These are phyloP conservation scores for Heliocidaris tuberculata DNA, from an alignment of 35 echinoderm and acorn worm genomes.

Conservation along the genomic window DNA sequence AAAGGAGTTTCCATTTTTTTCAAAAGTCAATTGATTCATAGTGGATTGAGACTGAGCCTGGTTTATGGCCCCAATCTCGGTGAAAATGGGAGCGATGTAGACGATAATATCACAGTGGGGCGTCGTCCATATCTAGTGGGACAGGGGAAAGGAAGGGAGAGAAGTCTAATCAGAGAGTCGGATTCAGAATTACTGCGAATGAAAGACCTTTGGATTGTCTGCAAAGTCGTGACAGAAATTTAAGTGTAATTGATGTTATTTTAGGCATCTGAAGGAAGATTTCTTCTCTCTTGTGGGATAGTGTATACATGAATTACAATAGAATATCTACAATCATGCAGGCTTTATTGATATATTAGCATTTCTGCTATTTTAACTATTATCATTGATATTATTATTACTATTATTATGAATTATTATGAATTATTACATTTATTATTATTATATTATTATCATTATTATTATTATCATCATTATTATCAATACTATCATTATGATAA, in stretches of 20 bases:
- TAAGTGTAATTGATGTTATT: not conserved
- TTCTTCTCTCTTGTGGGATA: not conserved
- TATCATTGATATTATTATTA: too few species aligned
- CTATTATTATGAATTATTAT: too few species aligned
- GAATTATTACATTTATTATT: too few species aligned
- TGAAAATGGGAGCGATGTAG: not conserved
- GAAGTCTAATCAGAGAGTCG: not conserved
- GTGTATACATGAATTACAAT: not conserved
- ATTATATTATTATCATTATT: too few species aligned
- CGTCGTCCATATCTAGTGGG: not conserved
- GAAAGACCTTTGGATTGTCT: not conserved
- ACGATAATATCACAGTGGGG: not conserved
- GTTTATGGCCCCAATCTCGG: not conserved
- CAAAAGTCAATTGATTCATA: not conserved
- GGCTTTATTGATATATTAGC: too few species aligned
- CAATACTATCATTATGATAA: too few species aligned
- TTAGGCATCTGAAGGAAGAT: not conserved
- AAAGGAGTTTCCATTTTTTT: not conserved
- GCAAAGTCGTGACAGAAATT: slow-evolving; percentile 2
- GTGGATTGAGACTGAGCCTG: not conserved
- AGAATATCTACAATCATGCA: too few species aligned
- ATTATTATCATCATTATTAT: too few species aligned
- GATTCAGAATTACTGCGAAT: not conserved
- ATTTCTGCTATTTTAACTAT: too few species aligned
- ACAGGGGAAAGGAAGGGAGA: not conserved